A percentile compares a stretch with the other conserved stretches of the same genome.
Evolutionary conservation across 2,797 vertebrate species (phyloP).

Genomic region (Ictinia mississippiensis): DNA sequence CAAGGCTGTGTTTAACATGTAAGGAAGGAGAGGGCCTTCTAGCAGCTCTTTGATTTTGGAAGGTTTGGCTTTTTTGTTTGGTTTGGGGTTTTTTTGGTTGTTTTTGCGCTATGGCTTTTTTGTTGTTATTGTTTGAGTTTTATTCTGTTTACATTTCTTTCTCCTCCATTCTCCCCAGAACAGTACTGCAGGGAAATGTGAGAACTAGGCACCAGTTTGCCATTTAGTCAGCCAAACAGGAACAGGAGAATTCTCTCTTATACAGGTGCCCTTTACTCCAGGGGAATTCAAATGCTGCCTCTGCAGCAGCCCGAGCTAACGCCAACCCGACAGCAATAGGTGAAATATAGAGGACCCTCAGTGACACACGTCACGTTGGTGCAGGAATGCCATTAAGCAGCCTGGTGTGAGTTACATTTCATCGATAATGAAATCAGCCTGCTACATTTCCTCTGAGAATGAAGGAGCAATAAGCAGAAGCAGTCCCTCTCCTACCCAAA

Average conservation of each 20-base stretch:
- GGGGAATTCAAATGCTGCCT: neutral
- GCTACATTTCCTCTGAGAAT: conserved; percentile 9
- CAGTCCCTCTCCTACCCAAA: neutral
- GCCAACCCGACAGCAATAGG: neutral
- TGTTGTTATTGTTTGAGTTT: neutral
- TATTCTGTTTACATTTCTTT: neutral
- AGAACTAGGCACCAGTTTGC: neutral
- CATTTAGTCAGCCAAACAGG: neutral
- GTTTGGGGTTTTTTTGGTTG: neutral
- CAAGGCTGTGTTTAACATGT: neutral
- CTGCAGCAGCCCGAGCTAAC: neutral
- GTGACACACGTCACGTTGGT: fast-evolving
- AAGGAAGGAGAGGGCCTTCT: neutral
- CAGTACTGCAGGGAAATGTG: neutral
- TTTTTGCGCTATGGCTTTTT: neutral
- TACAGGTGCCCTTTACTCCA: neutral
- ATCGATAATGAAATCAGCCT: neutral
- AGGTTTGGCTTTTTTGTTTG: neutral
- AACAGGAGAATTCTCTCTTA: neutral
- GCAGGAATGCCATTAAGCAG: neutral
- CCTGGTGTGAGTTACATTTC: neutral
- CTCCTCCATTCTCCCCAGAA: neutral
- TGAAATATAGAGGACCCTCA: neutral
- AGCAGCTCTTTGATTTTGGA: neutral
- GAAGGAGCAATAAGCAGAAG: neutral